Evolutionary conservation across 2,888 invertebrate genomes (phyloP), one percentile per base, ranked within the genome.

Genomic region (Tiliacea aurago): DNA sequence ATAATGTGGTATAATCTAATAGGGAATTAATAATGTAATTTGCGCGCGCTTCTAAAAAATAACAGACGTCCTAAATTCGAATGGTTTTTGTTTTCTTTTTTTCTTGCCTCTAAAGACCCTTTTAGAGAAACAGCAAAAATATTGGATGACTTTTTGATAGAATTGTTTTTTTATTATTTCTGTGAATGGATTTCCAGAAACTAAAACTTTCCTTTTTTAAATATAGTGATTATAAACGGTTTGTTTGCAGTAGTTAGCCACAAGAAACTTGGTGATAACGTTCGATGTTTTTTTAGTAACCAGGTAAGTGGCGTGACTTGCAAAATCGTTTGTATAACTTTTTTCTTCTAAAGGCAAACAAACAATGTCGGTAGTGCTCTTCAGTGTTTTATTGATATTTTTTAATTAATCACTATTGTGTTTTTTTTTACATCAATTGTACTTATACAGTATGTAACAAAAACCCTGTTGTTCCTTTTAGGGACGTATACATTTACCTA

Each of bases 1-100:
- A 95, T 95, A 94, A 90, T 90, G 87, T 89, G 88, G 90, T 90
- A 89, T 93, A 93, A 94, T 94, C 90, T 93, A 94, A 94, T 95
- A 93, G 91, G 88, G 90, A 90, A 90, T 88, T 90, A 92, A 91
- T 91, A 90, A 91, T 88, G 90, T 91, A 94, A 95, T 94, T 92
- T 94, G 91, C 88, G 90, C 89, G 89, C 84, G 87, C 89, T 82
- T 89, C 84, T 85, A 86, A 83, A 89, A 92, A 91, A 91, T 92
- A 91, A 91, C 84, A 90, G 91, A 86, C 89, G 88, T 90, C 89
- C 84, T 80, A 88, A 89, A 85, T 88, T 88, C 81, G 86, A 86
- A 87, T 87, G 84, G 79, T 77, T 79, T 87, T 89, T 85, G 86
- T 86, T 37, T 64, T 55, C 53, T 74, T 73, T 65, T 85, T 87